phyloP scores from a whole-genome alignment of 2,797 vertebrate genomes.

The Galagoides demidoff region DNA sequence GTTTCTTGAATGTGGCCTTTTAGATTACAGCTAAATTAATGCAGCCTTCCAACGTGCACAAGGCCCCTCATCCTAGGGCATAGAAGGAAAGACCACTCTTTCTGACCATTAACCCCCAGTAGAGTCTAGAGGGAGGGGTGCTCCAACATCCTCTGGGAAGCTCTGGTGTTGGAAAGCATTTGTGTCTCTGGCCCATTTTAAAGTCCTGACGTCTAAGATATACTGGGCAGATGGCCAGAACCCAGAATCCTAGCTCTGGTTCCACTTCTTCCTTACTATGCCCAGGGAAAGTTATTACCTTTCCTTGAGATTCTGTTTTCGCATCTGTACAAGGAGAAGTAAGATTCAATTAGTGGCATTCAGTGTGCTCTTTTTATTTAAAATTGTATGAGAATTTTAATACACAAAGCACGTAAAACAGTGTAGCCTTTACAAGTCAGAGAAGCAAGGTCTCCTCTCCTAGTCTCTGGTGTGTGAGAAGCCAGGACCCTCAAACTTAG shows the following conservation, averaged over 20 bases:
- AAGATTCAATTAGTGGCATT: not conserved
- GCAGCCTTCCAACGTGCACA: not conserved
- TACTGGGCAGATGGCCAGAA: not conserved
- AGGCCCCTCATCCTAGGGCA: fast-evolving
- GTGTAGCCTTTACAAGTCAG: no score
- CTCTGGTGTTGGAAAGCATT: not conserved
- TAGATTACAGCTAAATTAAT: not conserved
- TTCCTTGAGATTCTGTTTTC: not conserved
- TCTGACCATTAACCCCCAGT: not conserved
- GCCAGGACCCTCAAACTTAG: no score
- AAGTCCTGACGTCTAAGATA: not conserved
- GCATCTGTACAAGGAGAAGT: not conserved
- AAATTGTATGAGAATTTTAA: not conserved
- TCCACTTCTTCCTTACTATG: not conserved
- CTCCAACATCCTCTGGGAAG: not conserved
- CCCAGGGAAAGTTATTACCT: not conserved
- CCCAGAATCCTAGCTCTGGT: no score
- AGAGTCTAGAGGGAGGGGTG: not conserved
- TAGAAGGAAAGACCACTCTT: not conserved
- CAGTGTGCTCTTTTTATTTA: not conserved
- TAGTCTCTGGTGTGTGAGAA: fast-evolving
- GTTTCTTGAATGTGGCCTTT: no score
- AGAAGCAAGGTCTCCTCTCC: fast-evolving
- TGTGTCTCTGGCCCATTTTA: not conserved
- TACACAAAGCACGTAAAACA: fast-evolving